Evolutionary conservation across 1,140 invertebrate species (phyloP).

Genomic region (Antheraea pernyi): DNA sequence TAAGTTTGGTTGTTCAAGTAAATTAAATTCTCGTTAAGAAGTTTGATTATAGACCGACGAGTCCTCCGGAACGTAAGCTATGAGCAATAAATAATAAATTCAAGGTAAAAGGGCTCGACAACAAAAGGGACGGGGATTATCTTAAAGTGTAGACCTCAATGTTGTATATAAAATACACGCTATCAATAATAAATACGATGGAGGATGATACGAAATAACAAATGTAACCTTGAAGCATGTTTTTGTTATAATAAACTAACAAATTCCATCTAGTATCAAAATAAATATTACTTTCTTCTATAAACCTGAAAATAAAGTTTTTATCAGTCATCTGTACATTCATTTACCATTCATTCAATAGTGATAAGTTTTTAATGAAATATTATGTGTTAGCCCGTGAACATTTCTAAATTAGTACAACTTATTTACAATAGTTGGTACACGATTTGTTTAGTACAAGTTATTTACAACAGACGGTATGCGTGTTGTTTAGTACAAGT

Average conservation of each 20-base stretch:
- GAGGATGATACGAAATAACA: not conserved
- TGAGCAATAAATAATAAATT: constrained; percentile 2
- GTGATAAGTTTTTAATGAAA: too few relatives aligned
- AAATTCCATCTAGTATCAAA: not conserved
- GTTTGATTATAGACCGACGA: not conserved
- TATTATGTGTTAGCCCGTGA: too few relatives aligned
- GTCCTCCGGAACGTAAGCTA: not conserved
- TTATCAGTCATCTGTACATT: too few relatives aligned
- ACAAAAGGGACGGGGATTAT: constrained; percentile 2
- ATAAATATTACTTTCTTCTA: not conserved
- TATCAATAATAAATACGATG: not conserved
- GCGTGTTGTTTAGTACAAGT: too few relatives aligned
- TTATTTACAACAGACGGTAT: too few relatives aligned
- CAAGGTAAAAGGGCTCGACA: not conserved
- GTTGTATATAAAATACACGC: not conserved
- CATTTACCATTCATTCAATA: too few relatives aligned
- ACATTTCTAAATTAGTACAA: too few relatives aligned
- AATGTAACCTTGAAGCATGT: not conserved
- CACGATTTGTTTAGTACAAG: too few relatives aligned
- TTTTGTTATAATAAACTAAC: not conserved
- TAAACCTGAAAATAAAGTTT: not conserved
- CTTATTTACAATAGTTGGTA: too few relatives aligned
- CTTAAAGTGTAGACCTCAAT: constrained; percentile 1
- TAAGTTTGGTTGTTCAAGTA: not conserved
- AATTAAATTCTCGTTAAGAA: not conserved